These are phyloP conservation scores for Acleris holmiana DNA, from an alignment of 2,888 invertebrate genomes.

Conservation along the genomic window DNA sequence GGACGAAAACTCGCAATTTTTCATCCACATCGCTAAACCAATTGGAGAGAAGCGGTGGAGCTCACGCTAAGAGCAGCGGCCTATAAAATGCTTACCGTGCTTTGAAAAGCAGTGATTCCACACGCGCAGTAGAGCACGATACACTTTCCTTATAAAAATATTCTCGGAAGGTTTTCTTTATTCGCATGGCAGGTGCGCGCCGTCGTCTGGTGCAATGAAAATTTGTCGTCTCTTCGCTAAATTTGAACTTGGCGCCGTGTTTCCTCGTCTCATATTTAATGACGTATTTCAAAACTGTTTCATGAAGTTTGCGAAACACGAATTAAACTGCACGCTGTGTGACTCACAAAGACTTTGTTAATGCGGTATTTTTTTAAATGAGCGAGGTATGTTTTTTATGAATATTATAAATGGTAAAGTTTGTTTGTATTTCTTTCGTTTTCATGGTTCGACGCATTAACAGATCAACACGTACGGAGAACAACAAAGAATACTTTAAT, in stretches of 20 bases:
- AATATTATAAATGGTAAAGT: no score
- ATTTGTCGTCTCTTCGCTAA: conserved; percentile 73
- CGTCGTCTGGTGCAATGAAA: conserved; percentile 66
- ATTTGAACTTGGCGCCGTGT: conserved; percentile 63
- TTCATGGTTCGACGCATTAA: no score
- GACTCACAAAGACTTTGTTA: conserved; percentile 41
- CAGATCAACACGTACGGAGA: no score
- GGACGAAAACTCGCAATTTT: background rate
- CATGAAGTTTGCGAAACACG: conserved; percentile 49
- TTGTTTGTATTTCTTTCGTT: no score
- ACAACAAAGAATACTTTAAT: no score
- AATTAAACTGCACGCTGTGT: conserved; percentile 48
- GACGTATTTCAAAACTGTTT: conserved; percentile 50
- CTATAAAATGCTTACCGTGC: conserved; percentile 43
- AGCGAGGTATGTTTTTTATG: no score
- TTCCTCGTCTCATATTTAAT: conserved; percentile 53
- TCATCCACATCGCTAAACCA: conserved; percentile 11
- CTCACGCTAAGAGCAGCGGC: conserved; percentile 8
- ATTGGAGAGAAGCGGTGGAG: conserved; percentile 15
- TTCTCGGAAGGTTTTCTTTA: conserved; percentile 64
- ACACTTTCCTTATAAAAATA: conserved; percentile 69
- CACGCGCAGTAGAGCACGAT: conserved; percentile 45
- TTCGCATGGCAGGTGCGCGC: conserved; percentile 69
- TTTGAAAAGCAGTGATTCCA: conserved; percentile 62
- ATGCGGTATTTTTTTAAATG: conserved; percentile 1